phyloP scores from a whole-genome alignment of 2,888 invertebrate genomes.

The Platycheirus rosarum region DNA sequence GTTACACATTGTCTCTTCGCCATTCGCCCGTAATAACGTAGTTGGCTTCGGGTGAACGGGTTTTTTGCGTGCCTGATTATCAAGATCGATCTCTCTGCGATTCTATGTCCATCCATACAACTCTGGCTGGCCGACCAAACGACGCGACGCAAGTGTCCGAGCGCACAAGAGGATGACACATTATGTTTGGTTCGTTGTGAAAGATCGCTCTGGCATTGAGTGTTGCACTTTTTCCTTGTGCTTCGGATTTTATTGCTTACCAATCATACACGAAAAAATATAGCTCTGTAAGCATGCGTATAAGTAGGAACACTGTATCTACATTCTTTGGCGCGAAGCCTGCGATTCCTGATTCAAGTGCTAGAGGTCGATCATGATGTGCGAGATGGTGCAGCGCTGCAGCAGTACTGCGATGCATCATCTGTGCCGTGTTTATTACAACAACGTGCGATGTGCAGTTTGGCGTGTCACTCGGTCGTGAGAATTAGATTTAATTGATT shows the following conservation, averaged over 20 bases:
- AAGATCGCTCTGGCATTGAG: slow-evolving; percentile 51
- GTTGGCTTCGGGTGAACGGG: slow-evolving; percentile 69
- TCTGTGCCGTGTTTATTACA: slow-evolving; percentile 32
- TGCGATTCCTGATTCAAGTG: slow-evolving; percentile 63
- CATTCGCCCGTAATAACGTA: slow-evolving; percentile 58
- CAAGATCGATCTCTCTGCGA: slow-evolving; percentile 60
- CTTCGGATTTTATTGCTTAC: slow-evolving; percentile 66
- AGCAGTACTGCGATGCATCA: slow-evolving; percentile 27
- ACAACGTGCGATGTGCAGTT: slow-evolving; percentile 71
- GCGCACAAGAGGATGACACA: slow-evolving; percentile 67
- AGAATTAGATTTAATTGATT: slow-evolving; percentile 82
- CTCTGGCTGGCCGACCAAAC: not conserved
- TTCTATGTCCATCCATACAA: not conserved
- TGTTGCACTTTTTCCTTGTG: slow-evolving; percentile 21
- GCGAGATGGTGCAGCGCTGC: slow-evolving; percentile 34
- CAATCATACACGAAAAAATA: slow-evolving; percentile 57
- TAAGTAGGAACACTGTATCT: slow-evolving; percentile 11
- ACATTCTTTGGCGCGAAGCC: slow-evolving; percentile 40
- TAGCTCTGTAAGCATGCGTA: not conserved
- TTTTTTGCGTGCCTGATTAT: slow-evolving; percentile 70
- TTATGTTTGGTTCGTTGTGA: slow-evolving; percentile 72
- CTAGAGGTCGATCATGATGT: slow-evolving; percentile 73
- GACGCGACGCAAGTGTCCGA: slow-evolving; percentile 37
- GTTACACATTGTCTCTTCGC: slow-evolving; percentile 69
- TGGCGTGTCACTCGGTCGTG: slow-evolving; percentile 79